Base-by-base conservation (phyloP, 23 tunicate species). In the Trididemnum nubilum region DNA sequence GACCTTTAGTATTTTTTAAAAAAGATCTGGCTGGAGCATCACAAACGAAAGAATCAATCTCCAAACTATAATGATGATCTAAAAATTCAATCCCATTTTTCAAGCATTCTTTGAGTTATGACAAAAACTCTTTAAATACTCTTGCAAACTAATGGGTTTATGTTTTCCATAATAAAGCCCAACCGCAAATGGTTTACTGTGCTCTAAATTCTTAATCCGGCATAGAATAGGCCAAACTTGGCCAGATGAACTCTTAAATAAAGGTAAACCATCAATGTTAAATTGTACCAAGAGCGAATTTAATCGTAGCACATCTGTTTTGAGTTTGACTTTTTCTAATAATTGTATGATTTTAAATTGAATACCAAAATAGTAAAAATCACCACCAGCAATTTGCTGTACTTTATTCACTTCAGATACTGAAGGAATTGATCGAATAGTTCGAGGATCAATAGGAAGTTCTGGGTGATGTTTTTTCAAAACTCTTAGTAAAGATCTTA, bases 21-120 rank as follows among this genome's bases (percentile, higher is more conserved):
- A 39, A 82, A 25, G 86, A 33, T 34, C 86, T 34, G 32, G 86
- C 86, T 33, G 86, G 86, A 34, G 86, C 70, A 57, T 82, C 79
- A 71, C 86, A 82, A 71, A 82, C 79, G 54, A 71, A 71, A 22
- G 60, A 70, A 12, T 12, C 25, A 19, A 33, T 70, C n/a, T 33
- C 29, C n/a, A 33, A 12, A 3, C 32, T 12, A 9, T 19, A 33
- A 12, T 70, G 38, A 19, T 7, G 9, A 3, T 26, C 37, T 3
- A 5, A 5, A 26, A 33, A 28, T 12, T 12, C 29, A 7, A 70
- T 28, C 28, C 76, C 76, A 31, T 18, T 28, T 33, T 28, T 19
- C 7, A 33, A 3, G 5, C 28, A 5, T 28, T 28, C 36, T 7
- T 26, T 4, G 12, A 70, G n/a, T 29, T 70, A 27, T 70, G 12